phyloP scores from a whole-genome alignment of 2,888 invertebrate species.

The Dryococelus australis region DNA sequence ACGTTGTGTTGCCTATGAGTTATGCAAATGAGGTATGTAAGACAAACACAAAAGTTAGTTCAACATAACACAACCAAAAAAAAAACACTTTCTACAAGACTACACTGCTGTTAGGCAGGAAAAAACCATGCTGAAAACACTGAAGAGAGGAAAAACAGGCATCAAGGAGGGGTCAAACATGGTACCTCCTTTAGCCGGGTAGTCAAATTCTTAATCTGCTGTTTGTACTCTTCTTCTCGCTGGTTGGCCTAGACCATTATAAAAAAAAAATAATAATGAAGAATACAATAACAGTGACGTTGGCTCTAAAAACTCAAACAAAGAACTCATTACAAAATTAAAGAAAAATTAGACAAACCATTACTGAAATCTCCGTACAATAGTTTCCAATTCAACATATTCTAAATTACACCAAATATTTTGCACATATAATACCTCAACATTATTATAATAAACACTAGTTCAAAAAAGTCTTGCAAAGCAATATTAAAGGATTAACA shows the following conservation, averaged over 20 bases:
- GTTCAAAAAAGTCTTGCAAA: too few species aligned
- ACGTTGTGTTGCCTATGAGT: slow-evolving; percentile 85
- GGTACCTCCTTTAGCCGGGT: slow-evolving; percentile 99
- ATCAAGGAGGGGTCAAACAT: slow-evolving; percentile 51
- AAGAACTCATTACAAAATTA: background rate
- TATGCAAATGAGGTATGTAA: slow-evolving; percentile 38
- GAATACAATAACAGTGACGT: background rate
- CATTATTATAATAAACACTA: too few species aligned
- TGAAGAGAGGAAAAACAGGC: background rate
- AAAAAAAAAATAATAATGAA: slow-evolving; percentile 22
- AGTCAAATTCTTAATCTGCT: slow-evolving; percentile 98
- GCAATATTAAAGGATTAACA: too few species aligned
- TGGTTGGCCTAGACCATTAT: slow-evolving; percentile 84
- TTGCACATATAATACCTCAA: background rate
- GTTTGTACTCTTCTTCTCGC: slow-evolving; percentile 99
- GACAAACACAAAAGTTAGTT: slow-evolving; percentile 35
- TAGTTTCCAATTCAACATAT: slow-evolving; percentile 13
- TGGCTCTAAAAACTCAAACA: background rate
- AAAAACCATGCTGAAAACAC: slow-evolving; percentile 29
- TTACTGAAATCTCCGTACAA: background rate
- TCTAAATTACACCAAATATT: background rate
- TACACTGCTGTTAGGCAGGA: slow-evolving; percentile 19
- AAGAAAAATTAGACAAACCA: background rate
- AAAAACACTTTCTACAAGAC: slow-evolving; percentile 24
- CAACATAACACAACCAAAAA: slow-evolving; percentile 25